Evolutionary conservation across 1,140 invertebrate genomes (phyloP), one percentile per base, ranked within the genome.

Genomic region (Scaptomyza hsui): DNA sequence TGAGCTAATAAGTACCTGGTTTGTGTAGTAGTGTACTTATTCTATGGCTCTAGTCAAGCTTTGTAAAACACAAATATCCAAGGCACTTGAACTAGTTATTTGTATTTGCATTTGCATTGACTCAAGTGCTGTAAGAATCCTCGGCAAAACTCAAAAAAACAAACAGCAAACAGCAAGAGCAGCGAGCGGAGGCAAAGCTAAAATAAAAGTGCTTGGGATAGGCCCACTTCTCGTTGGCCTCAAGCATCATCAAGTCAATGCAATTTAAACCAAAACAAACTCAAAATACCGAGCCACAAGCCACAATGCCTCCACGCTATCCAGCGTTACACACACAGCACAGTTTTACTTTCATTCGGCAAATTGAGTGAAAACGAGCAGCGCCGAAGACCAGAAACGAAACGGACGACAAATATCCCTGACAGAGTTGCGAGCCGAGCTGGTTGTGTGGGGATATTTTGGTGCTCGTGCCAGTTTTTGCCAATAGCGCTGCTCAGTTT

Each of bases 181-280:
- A 6, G 5, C 24, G 2, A 6, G 19, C 10, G 29, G 39, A 29
- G 26, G 55, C 68, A 59, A 60, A 65, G 63, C 53, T 76, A 59
- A 74, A 75, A 73, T 49, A 88, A 88, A 88, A 68, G 45, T 76
- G 53, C 75, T 88, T 88, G 78, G 78, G 78, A 88, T 88, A 88
- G 82, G 78, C 82, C 82, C 72, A 88, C 83, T 89, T 88, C 41
- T 53, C 26, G 41, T 32, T 42, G 57, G 51, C 41, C 72, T 68
- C 55, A 67, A 78, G 65, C 72, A 64, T 75, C 67, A 67, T 72
- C 75, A 75, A 65, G 72, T 69, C 65, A 83, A 83, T 83, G 83
- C 85, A 89, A 83, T 83, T 89, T 83, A 77, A 89, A 89, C 83
- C 83, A 89, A 85, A 89, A 89, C 83, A 89, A 89, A 89, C 85